Evolutionary conservation across 2,113 vertebrate genomes (phyloP), one percentile per base, ranked within the genome.

Genomic region (Anas platyrhynchos): DNA sequence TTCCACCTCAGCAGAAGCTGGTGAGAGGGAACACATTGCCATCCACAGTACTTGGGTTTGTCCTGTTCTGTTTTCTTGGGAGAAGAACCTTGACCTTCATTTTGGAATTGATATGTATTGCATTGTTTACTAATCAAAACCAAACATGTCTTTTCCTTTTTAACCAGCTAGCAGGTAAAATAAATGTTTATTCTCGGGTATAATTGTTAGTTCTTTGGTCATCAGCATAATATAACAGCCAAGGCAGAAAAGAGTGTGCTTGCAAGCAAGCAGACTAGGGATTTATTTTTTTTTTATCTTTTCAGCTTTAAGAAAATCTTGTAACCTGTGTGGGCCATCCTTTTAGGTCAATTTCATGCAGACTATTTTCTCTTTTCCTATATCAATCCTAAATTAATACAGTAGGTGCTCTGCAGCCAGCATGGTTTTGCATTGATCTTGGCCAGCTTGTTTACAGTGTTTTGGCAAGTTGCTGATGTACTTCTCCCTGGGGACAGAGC

Each of bases 381-480:
- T 97, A 97, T 97, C 97, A 97, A 94, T 89, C 89, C 96, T 95
- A 97, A 98, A 98, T 98, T 96, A 97, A 98, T 98, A 97, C 95
- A 96, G 97, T 98, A 96, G 97, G 95, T 97, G 96, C 95, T 98
- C 95, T 96, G 90, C 94, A 97, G 96, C 97, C 95, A 77, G 93
- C 89, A 21, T 97, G 96, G 96, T 86, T 97, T 89, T 96, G 92
- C 98, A 98, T 98, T 98, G 98, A 98, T 99, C 98, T 96, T 95
- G 96, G 95, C 95, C 97, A 91, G 98, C 98, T 98, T 98, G 98
- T 99, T 99, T 98, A 98, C 98, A 98, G 98, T 98, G 97, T 98
- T 98, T 98, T 98, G 98, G 98, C 98, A 98, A 98, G 97, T 98
- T 98, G 98, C 98, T 98, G 98, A 98, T 98, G 98, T 98, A 97